Conservation (phyloP, 2,888 invertebrate species). For the Urechis unicinctus region DNA sequence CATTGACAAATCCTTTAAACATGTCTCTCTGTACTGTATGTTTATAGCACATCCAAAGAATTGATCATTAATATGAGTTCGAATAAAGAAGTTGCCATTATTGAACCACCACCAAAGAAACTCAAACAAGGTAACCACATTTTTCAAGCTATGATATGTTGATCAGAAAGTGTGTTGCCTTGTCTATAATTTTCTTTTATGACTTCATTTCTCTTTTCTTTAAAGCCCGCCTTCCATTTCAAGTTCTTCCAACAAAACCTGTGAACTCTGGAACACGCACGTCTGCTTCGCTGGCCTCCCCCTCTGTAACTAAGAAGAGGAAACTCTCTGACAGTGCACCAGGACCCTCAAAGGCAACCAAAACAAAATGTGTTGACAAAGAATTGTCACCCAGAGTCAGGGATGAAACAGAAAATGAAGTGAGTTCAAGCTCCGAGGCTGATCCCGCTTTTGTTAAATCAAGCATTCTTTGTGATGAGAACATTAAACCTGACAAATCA, state of each 20-base stretch:
- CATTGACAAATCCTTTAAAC: too few relatives aligned
- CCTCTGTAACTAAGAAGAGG: conserved; percentile 1
- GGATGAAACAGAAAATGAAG: conserved; percentile 17
- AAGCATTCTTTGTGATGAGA: background rate
- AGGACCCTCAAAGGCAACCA: conserved; percentile 1
- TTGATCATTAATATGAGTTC: too few relatives aligned
- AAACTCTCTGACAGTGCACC: background rate
- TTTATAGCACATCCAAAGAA: too few relatives aligned
- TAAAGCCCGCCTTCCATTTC: background rate
- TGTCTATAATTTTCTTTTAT: too few relatives aligned
- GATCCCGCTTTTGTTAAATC: background rate
- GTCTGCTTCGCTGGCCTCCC: too few relatives aligned
- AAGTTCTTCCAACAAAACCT: background rate
- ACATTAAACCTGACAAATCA: background rate
- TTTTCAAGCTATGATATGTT: too few relatives aligned
- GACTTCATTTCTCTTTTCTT: background rate
- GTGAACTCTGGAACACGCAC: background rate
- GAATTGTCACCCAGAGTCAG: background rate
- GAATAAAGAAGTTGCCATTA: too few relatives aligned
- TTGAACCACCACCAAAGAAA: too few relatives aligned
- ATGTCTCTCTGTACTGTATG: too few relatives aligned
- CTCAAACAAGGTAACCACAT: too few relatives aligned
- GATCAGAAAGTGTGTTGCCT: too few relatives aligned
- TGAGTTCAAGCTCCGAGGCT: conserved; percentile 19
- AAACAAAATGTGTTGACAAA: conserved; percentile 2